Base-by-base conservation (phyloP, 2,113 vertebrate genomes). In the Ramphastos sulfuratus region DNA sequence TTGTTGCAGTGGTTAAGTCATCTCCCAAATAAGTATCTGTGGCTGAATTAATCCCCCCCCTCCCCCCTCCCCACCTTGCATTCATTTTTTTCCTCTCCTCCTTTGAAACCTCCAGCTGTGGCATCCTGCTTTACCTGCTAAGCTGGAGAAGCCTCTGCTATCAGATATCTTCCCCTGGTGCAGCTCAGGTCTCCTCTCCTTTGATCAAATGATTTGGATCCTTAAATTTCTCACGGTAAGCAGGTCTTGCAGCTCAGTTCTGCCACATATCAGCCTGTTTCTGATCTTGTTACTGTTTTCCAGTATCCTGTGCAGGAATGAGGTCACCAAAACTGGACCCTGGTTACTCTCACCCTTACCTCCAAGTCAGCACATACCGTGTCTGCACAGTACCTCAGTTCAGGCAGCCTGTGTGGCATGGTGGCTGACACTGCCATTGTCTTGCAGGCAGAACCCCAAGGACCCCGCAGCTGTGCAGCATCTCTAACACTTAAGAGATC, bases 101-200 rank as follows among this genome's bases (percentile, higher is more conserved):
- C 87, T 94, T 95, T 90, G 90, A 94, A 94, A 86, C 54, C 85
- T 94, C 79, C 69, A 81, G 85, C 95, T 89, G 87, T 5, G 50
- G 95, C 90, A 84, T 95, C 96, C 92, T 90, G 91, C 90, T 94
- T 90, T 94, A 95, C 94, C 93, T 94, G 96, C 85, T 94, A 67
- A 93, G 93, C 93, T 83, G 83, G 93, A 91, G 93, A 90, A 94
- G 82, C 87, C 90, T 94, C 85, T 87, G 74, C 82, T 94, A 95
- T 96, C 95, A 86, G 91, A 59, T 88, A 79, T 85, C 95, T 96
- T 92, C 82, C 94, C 80, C 66, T 74, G 80, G 73, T 66, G 91
- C 93, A 88, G 93, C 91, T 95, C 94, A 91, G 93, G 91, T 94
- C 94, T 87, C 93, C 58, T 95, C 79, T 85, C 79, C 94, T 96